A percentile compares a stretch with the other conserved stretches of the same genome.
Evolutionary conservation across 2,113 vertebrate species (phyloP).

Genomic region (Sapayoa aenigma): DNA sequence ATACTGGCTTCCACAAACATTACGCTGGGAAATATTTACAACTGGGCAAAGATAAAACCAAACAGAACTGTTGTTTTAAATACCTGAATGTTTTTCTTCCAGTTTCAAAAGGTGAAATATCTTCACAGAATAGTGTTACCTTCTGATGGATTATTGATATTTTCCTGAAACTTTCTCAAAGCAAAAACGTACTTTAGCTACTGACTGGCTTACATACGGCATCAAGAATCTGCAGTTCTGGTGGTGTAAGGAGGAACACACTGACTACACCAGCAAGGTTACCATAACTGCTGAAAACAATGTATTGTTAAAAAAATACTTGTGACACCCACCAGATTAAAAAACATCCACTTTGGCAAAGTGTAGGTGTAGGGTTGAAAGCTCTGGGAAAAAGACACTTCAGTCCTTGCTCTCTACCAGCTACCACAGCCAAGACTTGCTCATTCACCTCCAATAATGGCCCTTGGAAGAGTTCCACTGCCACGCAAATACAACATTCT

Average conservation of each 20-base stretch:
- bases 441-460: constrained; percentile 6
- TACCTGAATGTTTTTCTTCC: neutral
- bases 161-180: neutral
- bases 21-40: neutral
- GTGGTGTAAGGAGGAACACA: neutral
- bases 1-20: neutral
- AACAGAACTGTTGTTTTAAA: neutral
- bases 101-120: neutral
- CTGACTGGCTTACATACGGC: neutral
- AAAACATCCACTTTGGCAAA: neutral
- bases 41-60: neutral
- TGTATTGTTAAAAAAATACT: neutral
- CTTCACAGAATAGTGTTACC: neutral
- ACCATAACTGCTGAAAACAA: neutral
- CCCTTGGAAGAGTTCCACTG: neutral
- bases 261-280: neutral
- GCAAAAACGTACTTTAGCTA: neutral
- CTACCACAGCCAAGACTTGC: neutral
- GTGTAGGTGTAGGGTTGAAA: neutral
- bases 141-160: neutral
- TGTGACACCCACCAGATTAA: neutral
- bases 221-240: neutral
- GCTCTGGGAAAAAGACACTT: neutral
- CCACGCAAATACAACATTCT: neutral
- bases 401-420: neutral